Conservation (phyloP, 2,888 invertebrate species). For the Acleris holmiana region DNA sequence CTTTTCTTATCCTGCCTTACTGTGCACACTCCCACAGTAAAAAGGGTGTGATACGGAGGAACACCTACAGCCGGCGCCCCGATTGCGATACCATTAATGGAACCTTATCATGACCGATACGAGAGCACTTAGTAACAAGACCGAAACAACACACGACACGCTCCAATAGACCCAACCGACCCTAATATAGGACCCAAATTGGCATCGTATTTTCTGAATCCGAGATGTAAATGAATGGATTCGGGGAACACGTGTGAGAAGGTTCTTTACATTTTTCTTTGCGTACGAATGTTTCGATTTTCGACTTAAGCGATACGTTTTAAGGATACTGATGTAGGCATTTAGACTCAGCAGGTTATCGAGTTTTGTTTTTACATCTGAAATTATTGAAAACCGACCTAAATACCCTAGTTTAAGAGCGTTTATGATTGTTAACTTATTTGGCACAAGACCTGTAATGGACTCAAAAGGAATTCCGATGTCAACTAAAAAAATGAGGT, state of each 20-base stretch:
- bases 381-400: neutral
- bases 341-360: neutral
- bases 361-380: neutral
- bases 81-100: conserved; percentile 82
- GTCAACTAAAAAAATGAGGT: conserved; percentile 63
- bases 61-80: conserved; percentile 69
- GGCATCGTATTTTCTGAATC: conserved; percentile 42
- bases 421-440: neutral
- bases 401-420: neutral
- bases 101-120: conserved; percentile 70
- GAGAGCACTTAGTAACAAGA: conserved; percentile 50
- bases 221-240: conserved; percentile 70
- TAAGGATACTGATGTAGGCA: neutral
- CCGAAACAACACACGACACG: conserved; percentile 34
- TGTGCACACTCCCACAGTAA: conserved; percentile 12
- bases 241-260: conserved; percentile 70
- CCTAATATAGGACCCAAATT: conserved; percentile 33
- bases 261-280: neutral
- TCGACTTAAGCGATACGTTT: conserved; percentile 1
- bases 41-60: conserved; percentile 3
- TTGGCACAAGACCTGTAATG: conserved; percentile 50
- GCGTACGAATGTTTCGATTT: neutral
- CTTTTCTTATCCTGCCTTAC: neutral
- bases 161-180: conserved; percentile 34
- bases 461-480: conserved; percentile 71